These are phyloP conservation scores for Zonotrichia leucophrys DNA, from an alignment of 2,113 vertebrate genomes.

Conservation along the genomic window DNA sequence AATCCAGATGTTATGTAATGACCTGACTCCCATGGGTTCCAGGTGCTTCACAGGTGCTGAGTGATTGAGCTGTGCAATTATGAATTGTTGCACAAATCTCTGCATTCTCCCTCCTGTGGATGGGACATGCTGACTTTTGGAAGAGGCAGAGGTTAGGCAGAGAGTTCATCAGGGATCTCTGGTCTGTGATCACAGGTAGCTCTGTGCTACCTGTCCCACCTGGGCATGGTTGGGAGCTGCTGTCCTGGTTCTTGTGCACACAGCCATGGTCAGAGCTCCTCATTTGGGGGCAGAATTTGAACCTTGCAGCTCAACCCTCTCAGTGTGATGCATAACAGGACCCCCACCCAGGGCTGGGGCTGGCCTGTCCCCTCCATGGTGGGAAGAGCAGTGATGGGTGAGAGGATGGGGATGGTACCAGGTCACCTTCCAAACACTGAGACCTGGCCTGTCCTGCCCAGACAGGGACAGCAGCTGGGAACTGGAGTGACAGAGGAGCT, in stretches of 20 bases:
- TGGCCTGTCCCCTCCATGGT: rapidly evolving
- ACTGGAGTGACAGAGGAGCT: rapidly evolving
- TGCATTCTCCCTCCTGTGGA: not conserved
- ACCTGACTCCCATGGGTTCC: not conserved
- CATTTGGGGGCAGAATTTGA: not conserved
- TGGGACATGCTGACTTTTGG: not conserved
- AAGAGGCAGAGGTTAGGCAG: not conserved
- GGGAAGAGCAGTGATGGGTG: rapidly evolving
- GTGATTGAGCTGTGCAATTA: not conserved
- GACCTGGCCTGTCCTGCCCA: not conserved
- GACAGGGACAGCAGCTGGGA: not conserved
- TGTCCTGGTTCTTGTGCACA: not conserved
- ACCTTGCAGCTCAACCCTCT: not conserved
- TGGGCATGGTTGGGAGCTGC: not conserved
- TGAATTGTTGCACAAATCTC: not conserved
- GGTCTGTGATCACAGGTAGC: not conserved
- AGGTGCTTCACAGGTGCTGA: rapidly evolving
- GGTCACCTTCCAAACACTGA: not conserved
- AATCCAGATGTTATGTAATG: not conserved
- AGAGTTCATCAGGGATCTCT: not conserved
- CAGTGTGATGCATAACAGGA: rapidly evolving
- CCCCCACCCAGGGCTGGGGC: rapidly evolving
- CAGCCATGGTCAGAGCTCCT: not conserved
- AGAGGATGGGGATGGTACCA: not conserved
- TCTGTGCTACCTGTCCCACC: not conserved